A percentile compares a stretch with the other conserved stretches of the same genome.
Conservation (phyloP, 2,888 invertebrate genomes). For the Dendrolimus pini region DNA sequence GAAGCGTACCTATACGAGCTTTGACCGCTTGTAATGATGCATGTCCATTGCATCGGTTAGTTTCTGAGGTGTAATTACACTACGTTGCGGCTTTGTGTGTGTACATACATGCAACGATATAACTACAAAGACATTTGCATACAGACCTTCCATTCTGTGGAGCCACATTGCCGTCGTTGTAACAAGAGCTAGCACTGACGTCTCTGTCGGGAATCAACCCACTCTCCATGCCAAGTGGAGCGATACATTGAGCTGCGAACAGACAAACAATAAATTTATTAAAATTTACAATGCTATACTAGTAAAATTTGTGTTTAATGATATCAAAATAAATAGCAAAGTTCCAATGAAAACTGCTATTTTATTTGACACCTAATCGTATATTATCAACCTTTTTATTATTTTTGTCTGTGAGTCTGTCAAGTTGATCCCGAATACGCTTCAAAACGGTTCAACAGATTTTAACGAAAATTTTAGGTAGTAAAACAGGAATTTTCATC, state of each 20-base stretch:
- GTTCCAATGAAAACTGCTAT: too few species aligned
- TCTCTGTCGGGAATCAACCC: conserved; percentile 87
- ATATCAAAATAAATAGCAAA: too few species aligned
- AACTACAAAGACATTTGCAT: background rate
- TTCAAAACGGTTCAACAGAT: too few species aligned
- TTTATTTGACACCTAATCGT: too few species aligned
- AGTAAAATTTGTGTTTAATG: too few species aligned
- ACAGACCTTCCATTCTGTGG: conserved; percentile 88
- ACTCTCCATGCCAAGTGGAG: conserved; percentile 91
- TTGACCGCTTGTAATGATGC: background rate
- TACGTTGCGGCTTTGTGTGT: background rate
- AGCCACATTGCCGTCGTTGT: conserved; percentile 89
- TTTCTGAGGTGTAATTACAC: background rate
- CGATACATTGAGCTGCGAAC: conserved; percentile 86
- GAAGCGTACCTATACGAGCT: background rate
- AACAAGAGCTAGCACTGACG: conserved; percentile 90
- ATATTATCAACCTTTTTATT: too few species aligned
- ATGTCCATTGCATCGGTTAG: background rate
- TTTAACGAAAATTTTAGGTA: too few species aligned
- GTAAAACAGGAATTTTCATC: too few species aligned
- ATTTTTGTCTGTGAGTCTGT: too few species aligned
- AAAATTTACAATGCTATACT: too few species aligned
- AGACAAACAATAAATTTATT: conserved; percentile 8
- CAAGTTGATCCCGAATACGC: too few species aligned
- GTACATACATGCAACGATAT: background rate